phyloP scores from a whole-genome alignment of 2,797 vertebrate species.

The Enteromius thamalakanensis region DNA sequence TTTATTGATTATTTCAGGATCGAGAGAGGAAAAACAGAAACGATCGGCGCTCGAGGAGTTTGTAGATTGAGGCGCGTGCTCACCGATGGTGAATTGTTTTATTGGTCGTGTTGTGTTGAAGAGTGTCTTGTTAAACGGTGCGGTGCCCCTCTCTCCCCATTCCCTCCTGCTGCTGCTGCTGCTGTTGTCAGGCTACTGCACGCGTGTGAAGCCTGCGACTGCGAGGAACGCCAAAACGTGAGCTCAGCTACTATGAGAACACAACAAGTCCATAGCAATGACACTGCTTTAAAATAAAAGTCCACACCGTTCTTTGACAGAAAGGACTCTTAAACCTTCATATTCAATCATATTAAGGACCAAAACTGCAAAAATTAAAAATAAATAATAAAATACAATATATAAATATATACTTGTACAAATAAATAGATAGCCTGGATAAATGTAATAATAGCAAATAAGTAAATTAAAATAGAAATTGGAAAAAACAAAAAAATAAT shows the following conservation, averaged over 20 bases:
- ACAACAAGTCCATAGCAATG: neutral
- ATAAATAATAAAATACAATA: too few species aligned
- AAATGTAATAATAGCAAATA: neutral
- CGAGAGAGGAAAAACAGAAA: neutral
- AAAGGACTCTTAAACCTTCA: neutral
- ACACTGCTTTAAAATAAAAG: conserved; percentile 26
- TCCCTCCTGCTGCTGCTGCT: conserved; percentile 60
- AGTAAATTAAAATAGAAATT: neutral
- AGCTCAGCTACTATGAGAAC: conserved; percentile 1
- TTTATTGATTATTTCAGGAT: conserved; percentile 16
- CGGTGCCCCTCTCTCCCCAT: conserved; percentile 68
- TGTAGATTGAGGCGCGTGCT: conserved; percentile 38
- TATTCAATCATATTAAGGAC: neutral
- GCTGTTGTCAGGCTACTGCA: conserved; percentile 73
- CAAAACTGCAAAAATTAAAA: too few species aligned
- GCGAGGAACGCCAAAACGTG: neutral
- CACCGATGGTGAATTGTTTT: conserved; percentile 62
- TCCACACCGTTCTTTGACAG: neutral
- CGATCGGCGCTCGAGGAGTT: neutral
- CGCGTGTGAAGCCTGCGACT: conserved; percentile 31
- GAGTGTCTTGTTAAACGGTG: conserved; percentile 46
- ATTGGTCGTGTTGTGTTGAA: conserved; percentile 47
- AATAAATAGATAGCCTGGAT: neutral
- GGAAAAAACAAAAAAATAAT: neutral
- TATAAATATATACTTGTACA: too few species aligned